Evolutionary conservation across 2,113 vertebrate species (phyloP).

Genomic region (Melanerpes aurifrons): DNA sequence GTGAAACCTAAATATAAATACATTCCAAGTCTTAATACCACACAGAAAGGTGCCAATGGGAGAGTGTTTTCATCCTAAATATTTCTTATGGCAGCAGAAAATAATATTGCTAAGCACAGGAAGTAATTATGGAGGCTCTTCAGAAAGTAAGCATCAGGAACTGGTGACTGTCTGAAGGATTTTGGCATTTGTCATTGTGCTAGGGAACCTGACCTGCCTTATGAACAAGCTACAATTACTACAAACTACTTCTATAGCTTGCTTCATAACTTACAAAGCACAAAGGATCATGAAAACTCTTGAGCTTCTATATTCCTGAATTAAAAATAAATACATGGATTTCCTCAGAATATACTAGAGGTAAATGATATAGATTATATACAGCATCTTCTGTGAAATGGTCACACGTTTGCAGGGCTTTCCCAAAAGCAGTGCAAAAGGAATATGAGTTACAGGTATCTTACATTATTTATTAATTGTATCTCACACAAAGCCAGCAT

Average conservation of each 20-base stretch:
- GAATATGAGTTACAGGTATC: background rate
- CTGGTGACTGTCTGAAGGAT: background rate
- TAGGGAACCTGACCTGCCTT: background rate
- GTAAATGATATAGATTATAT: background rate
- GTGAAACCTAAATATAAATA: slow-evolving; percentile 81
- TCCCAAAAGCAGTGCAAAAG: background rate
- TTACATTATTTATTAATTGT: background rate
- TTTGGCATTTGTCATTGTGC: background rate
- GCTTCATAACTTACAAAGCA: background rate
- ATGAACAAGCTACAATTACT: too few relatives aligned
- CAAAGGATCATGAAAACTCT: background rate
- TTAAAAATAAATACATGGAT: background rate
- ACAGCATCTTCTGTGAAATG: background rate
- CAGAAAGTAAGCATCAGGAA: slow-evolving; percentile 8
- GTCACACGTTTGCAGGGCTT: background rate
- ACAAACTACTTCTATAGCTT: background rate
- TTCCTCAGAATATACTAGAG: background rate
- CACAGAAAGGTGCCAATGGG: slow-evolving; percentile 66
- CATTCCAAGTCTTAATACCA: slow-evolving; percentile 72
- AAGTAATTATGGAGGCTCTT: slow-evolving; percentile 60
- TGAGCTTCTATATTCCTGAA: background rate
- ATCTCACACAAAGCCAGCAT: background rate
- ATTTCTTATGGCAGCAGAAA: slow-evolving; percentile 65
- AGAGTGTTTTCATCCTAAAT: slow-evolving; percentile 77
- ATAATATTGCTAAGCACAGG: slow-evolving; percentile 43